Evolutionary conservation across 2,797 vertebrate genomes (phyloP), one percentile per base, ranked within the genome.

Genomic region (Synaphobranchus kaupii): DNA sequence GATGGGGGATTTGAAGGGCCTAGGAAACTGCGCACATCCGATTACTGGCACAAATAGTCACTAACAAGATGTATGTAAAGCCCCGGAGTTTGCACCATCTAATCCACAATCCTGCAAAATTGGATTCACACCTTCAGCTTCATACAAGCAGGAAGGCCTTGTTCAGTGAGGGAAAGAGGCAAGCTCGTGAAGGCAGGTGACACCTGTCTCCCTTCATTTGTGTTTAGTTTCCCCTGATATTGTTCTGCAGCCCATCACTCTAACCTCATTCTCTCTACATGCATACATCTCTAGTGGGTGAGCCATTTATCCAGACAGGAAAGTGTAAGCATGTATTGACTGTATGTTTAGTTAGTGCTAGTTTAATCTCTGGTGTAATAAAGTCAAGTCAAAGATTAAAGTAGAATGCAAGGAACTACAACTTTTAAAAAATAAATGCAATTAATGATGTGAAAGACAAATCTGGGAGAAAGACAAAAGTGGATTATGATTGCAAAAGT

Each of bases 41-140:
- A 93, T 96, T 95, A 94, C 85, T 15, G 89, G 93, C 93, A 93
- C 93, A 93, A 95, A 94, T 93, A 93, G 93, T 92, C 93, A 92
- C 92, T 83, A 91, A 88, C 93, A 94, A 95, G 94, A 94, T 93
- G 92, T 93, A 94, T 93, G 93, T 54, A 94, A 92, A 48, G 90
- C 71, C 88, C 90, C 34, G 89, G 85, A 90, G 92, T 93, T 90
- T 90, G 76, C 89, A 88, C 85, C 85, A 87, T 88, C 87, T 95
- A 94, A 95, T 94, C 94, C 89, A 66, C 92, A 94, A 93, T 94
- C 91, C 93, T 90, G 80, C 88, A 90, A 93, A 95, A 96, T 95
- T 94, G 94, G 95, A 96, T 95, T 95, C 92, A 93, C 94, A 94
- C 94, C 90, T 93, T 83, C 66, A 93, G 85, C 91, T 90, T 89